Evolutionary conservation across 2,888 invertebrate genomes (phyloP).

Genomic region (Thereva nobilitata): DNA sequence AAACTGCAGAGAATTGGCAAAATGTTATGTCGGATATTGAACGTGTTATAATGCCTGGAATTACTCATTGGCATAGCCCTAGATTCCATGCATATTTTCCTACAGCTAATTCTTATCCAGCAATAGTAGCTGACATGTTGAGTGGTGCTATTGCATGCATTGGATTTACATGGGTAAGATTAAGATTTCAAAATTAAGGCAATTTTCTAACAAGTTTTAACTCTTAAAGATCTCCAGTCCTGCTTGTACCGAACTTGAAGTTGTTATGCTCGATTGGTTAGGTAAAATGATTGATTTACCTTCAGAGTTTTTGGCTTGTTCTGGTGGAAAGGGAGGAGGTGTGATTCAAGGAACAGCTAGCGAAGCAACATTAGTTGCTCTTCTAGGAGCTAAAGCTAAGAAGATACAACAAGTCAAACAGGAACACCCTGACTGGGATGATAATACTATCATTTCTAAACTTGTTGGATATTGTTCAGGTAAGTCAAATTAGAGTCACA

Average conservation of each 20-base stretch:
- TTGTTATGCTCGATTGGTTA: slow-evolving; percentile 94
- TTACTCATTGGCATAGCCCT: slow-evolving; percentile 97
- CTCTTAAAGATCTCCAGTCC: slow-evolving; percentile 81
- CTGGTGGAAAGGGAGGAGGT: slow-evolving; percentile 84
- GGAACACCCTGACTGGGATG: slow-evolving; percentile 75
- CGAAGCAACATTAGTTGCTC: slow-evolving; percentile 89
- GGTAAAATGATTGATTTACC: slow-evolving; percentile 91
- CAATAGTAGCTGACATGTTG: slow-evolving; percentile 93
- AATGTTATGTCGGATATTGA: slow-evolving; percentile 92
- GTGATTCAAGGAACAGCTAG: slow-evolving; percentile 94
- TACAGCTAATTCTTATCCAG: slow-evolving; percentile 90
- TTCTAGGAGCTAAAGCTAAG: slow-evolving; percentile 85
- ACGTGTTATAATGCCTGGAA: slow-evolving; percentile 95
- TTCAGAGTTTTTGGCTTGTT: slow-evolving; percentile 78
- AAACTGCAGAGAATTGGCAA: slow-evolving; percentile 84
- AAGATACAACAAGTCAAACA: slow-evolving; percentile 70
- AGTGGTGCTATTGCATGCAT: slow-evolving; percentile 94
- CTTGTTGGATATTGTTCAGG: slow-evolving; percentile 86
- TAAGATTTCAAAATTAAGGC: neutral
- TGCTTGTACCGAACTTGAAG: slow-evolving; percentile 94
- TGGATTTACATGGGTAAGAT: slow-evolving; percentile 91
- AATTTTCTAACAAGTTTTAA: slow-evolving; percentile 23
- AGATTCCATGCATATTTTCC: slow-evolving; percentile 96
- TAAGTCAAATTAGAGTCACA: slow-evolving; percentile 50
- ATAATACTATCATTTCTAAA: slow-evolving; percentile 73